Conservation (phyloP, 2,888 invertebrate species). For the Drosophila yooni region DNA sequence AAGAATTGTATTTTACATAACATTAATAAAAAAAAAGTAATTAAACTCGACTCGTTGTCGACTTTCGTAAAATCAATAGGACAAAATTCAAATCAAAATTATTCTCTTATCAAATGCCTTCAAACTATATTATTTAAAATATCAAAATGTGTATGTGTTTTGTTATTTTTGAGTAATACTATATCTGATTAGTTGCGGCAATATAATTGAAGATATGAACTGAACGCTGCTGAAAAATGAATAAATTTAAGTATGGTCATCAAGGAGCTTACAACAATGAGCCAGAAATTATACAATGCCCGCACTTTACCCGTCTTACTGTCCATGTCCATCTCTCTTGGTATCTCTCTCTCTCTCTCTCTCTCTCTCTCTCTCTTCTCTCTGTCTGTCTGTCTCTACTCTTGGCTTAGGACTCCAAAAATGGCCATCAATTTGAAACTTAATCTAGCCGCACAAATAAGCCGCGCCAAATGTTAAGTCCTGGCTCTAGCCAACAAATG, state of each 20-base stretch:
- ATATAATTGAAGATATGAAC: constrained; percentile 16
- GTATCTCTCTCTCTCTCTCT: background rate
- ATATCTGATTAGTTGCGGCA: background rate
- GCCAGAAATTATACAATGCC: constrained; percentile 32
- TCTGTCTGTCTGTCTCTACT: background rate
- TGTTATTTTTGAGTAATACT: background rate
- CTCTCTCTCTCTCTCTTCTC: background rate
- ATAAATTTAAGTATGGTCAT: constrained; percentile 73
- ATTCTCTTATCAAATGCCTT: background rate
- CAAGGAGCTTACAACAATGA: constrained; percentile 48
- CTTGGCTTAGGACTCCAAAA: constrained; percentile 44
- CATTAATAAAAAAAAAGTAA: background rate
- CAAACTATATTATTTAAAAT: background rate
- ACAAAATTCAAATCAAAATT: background rate
- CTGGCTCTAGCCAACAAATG: constrained; percentile 46
- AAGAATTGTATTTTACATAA: background rate
- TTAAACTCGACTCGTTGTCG: background rate
- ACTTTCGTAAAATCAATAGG: background rate
- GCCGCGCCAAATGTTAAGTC: constrained; percentile 78
- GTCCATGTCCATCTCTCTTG: background rate
- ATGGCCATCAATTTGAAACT: constrained; percentile 79
- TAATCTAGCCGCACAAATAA: constrained; percentile 79
- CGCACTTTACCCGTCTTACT: background rate
- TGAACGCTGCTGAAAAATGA: constrained; percentile 18
- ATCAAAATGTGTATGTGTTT: background rate